Evolutionary conservation across 2,888 invertebrate species (phyloP).

Genomic region (Cantharis lateralis): DNA sequence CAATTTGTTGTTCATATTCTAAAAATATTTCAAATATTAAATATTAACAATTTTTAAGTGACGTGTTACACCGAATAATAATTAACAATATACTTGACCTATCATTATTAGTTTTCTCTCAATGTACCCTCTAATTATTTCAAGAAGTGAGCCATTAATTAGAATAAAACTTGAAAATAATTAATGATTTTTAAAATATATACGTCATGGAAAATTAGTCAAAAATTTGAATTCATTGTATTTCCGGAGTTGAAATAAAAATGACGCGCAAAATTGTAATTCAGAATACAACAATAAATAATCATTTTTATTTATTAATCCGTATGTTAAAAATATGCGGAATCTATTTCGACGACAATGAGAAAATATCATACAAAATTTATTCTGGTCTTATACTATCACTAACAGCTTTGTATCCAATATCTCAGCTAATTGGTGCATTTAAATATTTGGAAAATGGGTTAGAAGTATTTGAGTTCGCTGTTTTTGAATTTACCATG

Average conservation of each 20-base stretch:
- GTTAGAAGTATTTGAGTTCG: slow-evolving; percentile 18
- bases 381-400: slow-evolving; percentile 17
- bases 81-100: background rate
- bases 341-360: slow-evolving; percentile 16
- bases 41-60: background rate
- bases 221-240: background rate
- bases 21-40: background rate
- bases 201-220: background rate
- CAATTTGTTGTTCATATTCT: background rate
- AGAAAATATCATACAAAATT: slow-evolving; percentile 9
- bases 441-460: slow-evolving; percentile 21
- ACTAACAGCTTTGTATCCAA: slow-evolving; percentile 18
- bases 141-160: background rate
- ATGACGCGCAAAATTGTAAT: background rate
- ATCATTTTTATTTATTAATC: slow-evolving; percentile 18
- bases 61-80: background rate
- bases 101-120: background rate
- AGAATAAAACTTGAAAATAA: background rate
- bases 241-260: background rate
- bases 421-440: slow-evolving; percentile 22
- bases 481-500: slow-evolving; percentile 15
- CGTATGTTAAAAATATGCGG: slow-evolving; percentile 20
- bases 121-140: background rate
- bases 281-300: background rate
- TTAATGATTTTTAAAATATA: background rate